phyloP scores from a whole-genome alignment of 2,797 vertebrate genomes.

The Poeciliopsis presidionis region DNA sequence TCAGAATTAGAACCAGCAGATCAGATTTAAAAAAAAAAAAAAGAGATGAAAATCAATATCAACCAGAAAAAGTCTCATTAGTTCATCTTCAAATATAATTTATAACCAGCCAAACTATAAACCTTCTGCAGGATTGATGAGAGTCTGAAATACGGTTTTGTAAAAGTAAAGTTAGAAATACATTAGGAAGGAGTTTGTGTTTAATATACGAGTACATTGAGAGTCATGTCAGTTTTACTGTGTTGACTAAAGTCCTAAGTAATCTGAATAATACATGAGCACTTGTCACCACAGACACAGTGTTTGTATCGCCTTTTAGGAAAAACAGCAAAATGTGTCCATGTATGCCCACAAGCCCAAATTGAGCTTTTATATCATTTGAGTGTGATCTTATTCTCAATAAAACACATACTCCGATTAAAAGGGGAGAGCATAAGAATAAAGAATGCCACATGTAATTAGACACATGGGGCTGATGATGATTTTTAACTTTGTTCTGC shows the following conservation, averaged over 20 bases:
- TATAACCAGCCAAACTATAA: background rate
- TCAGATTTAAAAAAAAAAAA: background rate
- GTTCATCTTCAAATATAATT: background rate
- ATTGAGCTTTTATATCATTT: background rate
- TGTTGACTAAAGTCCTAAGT: background rate
- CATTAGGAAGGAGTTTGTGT: background rate
- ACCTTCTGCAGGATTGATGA: background rate
- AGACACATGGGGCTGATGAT: slow-evolving; percentile 45
- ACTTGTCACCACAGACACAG: background rate
- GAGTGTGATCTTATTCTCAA: background rate
- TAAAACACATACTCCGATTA: background rate
- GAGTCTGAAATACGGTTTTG: background rate
- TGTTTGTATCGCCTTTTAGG: background rate
- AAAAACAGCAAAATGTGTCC: background rate
- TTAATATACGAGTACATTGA: background rate
- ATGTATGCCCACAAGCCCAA: background rate
- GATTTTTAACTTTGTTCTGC: slow-evolving; percentile 54
- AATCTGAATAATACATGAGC: background rate
- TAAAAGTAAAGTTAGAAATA: background rate
- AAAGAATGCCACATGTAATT: slow-evolving; percentile 31
- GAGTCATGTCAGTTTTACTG: background rate
- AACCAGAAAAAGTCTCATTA: background rate
- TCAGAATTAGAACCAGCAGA: background rate
- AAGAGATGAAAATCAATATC: background rate
- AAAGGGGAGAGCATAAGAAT: slow-evolving; percentile 20